Evolutionary conservation across 35 echinoderm and acorn worm species (phyloP), one percentile per base, ranked within the genome.

Genomic region (Strongylocentrotus purpuratus): DNA sequence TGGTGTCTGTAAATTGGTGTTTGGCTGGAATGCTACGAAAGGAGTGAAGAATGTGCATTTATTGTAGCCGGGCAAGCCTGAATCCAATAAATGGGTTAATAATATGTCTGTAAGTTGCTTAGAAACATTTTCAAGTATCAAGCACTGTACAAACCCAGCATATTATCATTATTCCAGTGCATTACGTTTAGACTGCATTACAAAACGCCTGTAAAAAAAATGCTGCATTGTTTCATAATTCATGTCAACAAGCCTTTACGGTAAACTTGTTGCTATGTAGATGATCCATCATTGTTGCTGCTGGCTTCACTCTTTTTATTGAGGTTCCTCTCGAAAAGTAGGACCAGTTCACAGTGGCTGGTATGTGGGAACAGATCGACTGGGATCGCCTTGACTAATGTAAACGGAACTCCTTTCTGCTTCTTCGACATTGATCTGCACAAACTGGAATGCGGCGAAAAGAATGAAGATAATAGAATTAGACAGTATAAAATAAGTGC

Each of bases 281-380:
- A 78, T 78, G 65, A 78, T 7, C 65, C 28, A 28, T 55, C 50
- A 55, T 55, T 55, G 35, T 18, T 58, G 89, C 32, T 32, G 7
- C 46, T 85, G 33, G 59, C 4, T 2, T 94, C 47, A n/a, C 45
- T 93, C 8, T 90, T 60, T 7, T 46, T 46, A 46, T 28, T 13
- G 87, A 89, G 87, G 20, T 89, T 89, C 33, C 98, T 86, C 71
- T 99, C 97, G 95, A 99, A 99, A 58, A 99, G 45, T 7, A 99
- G 90, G 31, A 99, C 61, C 3, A 99, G 94, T 86, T 99, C 97
- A 93, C 98, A 97, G 46, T 97, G 98, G 65, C 96, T 97, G 25
- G 98, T 96, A 50, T 99, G 98, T 6, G 97, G 98, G 59, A 99
- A 99, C 5, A 99, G 94, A 52, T 99, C 98, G 25, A 99, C 96